Evolutionary conservation across 1,140 invertebrate genomes (phyloP).

Genomic region (Dendrolimus punctatus): DNA sequence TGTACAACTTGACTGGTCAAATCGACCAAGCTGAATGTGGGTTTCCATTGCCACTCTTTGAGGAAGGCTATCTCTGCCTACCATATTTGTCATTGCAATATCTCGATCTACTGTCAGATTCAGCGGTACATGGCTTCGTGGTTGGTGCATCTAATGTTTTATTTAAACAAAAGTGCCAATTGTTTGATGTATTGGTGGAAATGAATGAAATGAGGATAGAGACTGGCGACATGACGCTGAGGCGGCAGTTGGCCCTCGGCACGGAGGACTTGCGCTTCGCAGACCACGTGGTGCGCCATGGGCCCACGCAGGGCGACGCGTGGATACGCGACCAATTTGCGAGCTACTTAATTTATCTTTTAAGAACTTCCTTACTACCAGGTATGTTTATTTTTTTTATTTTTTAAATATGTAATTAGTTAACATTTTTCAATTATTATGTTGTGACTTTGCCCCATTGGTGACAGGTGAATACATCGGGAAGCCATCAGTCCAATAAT

Average conservation of each 20-base stretch:
- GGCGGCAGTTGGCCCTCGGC: conserved; percentile 87
- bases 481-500: too few species aligned
- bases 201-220: conserved; percentile 92
- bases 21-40: conserved; percentile 85
- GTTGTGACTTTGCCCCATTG: too few species aligned
- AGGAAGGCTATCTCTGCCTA: conserved; percentile 94
- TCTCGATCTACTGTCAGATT: conserved; percentile 91
- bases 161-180: conserved; percentile 95
- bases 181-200: conserved; percentile 95
- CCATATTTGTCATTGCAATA: conserved; percentile 97
- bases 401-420: too few species aligned
- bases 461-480: too few species aligned
- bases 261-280: conserved; percentile 97
- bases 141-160: conserved; percentile 98
- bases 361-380: conserved; percentile 86
- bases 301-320: conserved; percentile 84
- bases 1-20: conserved; percentile 71
- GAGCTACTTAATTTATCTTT: conserved; percentile 90
- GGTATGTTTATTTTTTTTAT: conserved; percentile 61
- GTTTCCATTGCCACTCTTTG: conserved; percentile 91
- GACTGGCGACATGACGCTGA: conserved; percentile 87
- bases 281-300: conserved; percentile 92
- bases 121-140: conserved; percentile 91
- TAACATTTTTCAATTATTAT: too few species aligned
- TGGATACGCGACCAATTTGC: conserved; percentile 97